A percentile compares a stretch with the other conserved stretches of the same genome.
Conservation (phyloP, 2,797 vertebrate species). For the Heteromormyrus szaboi region DNA sequence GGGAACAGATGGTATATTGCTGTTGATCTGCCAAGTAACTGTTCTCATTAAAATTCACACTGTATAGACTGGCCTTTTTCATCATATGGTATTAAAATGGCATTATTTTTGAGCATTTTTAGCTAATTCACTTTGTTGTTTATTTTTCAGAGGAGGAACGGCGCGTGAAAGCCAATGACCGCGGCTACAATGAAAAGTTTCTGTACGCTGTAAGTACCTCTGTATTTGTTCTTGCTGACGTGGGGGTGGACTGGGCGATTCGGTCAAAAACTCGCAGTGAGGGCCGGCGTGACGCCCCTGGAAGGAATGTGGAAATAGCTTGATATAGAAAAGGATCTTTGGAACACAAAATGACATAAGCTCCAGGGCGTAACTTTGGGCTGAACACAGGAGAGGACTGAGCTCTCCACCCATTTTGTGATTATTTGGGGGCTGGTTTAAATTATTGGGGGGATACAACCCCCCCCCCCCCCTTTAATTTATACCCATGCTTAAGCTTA, state of each 20-base stretch:
- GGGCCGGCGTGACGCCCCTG: not conserved
- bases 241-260: not conserved
- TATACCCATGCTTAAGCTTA: not conserved
- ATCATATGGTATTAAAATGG: not conserved
- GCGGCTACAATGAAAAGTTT: constrained; percentile 73
- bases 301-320: not conserved
- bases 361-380: not conserved
- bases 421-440: not conserved
- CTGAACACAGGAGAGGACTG: not conserved
- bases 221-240: not conserved
- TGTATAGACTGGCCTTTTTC: not conserved
- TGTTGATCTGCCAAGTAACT: not conserved
- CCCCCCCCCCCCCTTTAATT: not conserved
- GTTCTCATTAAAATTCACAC: not conserved
- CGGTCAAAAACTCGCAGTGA: not conserved
- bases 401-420: not conserved
- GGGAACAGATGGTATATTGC: not conserved
- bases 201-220: constrained; percentile 69
- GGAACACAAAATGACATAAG: not conserved
- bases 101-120: not conserved
- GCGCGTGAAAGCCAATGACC: constrained; percentile 71
- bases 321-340: not conserved
- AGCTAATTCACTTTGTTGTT: constrained; percentile 13
- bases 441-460: not conserved
- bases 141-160: constrained; percentile 69